Base-by-base conservation (phyloP, 2,797 vertebrate genomes). In the Argya squamiceps region DNA sequence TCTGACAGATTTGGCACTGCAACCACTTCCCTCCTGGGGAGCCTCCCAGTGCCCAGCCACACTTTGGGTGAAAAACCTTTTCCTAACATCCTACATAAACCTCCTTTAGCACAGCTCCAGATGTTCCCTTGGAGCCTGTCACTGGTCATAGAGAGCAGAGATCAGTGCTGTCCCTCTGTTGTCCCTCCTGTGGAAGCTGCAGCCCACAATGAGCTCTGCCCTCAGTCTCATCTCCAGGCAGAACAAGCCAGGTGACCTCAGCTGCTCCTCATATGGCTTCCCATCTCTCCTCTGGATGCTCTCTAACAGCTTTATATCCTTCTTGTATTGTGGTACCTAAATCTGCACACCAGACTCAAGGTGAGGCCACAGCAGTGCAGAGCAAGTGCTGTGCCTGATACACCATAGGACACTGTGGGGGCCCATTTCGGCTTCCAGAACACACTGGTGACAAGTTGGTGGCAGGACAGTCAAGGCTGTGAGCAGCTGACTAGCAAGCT, bases 101-200 rank as follows among this genome's bases (percentile, higher is more conserved):
- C 24, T 70, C 17, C 20, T 17, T 21, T 24, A 27, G 59, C 59
- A 71, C 26, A 77, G 20, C 37, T 46, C n/a, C 34, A 36, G 22
- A 46, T 10, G 4, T 15, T 20, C 22, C 39, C 22, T 78, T 55
- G 46, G 39, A 50, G 41, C 26, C 26, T 71, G 65, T 46, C 65
- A 39, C 37, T 46, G 46, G 12, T 59, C 44, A 71, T 1, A 52
- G 29, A 46, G n/a, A 36, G 26, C 65, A 84, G 46, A 76, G 36
- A 62, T 37, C 0, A 0, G 36, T 24, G 32, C 19, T 76, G 63
- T 22, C 26, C 30, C 39, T 52, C 14, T 0, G 1, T 22, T 29
- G 37, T 17, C 29, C 8, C 68, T 36, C 8, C 29, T 9, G 19
- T 9, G 32, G 58, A 71, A 65, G 34, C 3, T 41, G 34, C 58